phyloP scores from a whole-genome alignment of 2,797 vertebrate species.

The Cetoscarus ocellatus region DNA sequence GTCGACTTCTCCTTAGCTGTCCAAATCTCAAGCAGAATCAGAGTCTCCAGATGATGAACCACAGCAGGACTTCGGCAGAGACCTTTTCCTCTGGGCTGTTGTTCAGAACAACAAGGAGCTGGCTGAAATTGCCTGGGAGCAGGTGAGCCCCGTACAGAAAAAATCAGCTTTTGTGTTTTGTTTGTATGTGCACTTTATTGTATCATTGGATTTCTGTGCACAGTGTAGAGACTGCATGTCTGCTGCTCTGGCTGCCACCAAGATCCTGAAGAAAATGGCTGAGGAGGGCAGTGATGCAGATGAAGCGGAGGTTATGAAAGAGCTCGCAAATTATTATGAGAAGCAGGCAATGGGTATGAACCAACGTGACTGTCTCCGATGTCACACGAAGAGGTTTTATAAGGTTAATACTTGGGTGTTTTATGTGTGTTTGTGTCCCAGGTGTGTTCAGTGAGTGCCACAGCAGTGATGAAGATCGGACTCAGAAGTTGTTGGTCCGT shows the following conservation, averaged over 20 bases:
- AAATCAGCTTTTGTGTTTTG: background rate
- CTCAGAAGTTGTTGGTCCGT: slow-evolving; percentile 90
- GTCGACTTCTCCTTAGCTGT: slow-evolving; percentile 36
- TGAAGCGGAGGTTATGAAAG: slow-evolving; percentile 85
- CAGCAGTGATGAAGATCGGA: slow-evolving; percentile 86
- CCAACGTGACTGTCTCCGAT: background rate
- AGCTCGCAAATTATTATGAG: slow-evolving; percentile 88
- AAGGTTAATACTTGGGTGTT: background rate
- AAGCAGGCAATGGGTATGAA: slow-evolving; percentile 89
- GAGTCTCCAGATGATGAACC: slow-evolving; percentile 13
- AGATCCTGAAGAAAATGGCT: slow-evolving; percentile 93
- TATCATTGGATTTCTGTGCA: slow-evolving; percentile 9
- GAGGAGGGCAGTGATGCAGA: slow-evolving; percentile 89
- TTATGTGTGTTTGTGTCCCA: slow-evolving; percentile 76
- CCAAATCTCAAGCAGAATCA: slow-evolving; percentile 38
- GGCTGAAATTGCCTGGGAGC: slow-evolving; percentile 93
- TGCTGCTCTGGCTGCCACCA: slow-evolving; percentile 92
- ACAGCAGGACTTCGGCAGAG: slow-evolving; percentile 82
- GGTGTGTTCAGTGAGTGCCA: slow-evolving; percentile 94
- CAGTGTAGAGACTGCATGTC: slow-evolving; percentile 92
- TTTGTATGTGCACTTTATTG: background rate
- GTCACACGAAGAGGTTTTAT: background rate
- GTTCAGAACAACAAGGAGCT: slow-evolving; percentile 92
- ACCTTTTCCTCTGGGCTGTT: slow-evolving; percentile 95
- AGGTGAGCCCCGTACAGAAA: slow-evolving; percentile 79